Percentiles rank a stretch among this genome's conserved stretches.
These are phyloP conservation scores for Plecotus auritus DNA, from an alignment of 2,113 vertebrate species.

Conservation along the genomic window DNA sequence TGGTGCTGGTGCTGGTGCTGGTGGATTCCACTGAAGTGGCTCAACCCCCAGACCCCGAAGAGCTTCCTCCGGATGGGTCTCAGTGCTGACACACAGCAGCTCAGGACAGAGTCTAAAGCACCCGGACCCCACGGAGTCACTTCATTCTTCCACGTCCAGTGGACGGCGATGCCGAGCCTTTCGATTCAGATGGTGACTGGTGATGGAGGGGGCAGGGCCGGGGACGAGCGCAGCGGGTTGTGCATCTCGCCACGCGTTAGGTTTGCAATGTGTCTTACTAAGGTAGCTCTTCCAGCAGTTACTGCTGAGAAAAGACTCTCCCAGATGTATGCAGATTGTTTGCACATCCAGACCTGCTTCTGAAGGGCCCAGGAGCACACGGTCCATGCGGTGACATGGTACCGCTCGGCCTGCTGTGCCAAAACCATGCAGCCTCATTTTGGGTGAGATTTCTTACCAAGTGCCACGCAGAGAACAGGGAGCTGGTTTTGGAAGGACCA, in stretches of 20 bases:
- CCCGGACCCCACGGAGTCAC: constrained; percentile 86
- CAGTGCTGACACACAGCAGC: constrained; percentile 77
- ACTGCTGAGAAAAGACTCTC: constrained; percentile 88
- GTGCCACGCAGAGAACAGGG: constrained; percentile 42
- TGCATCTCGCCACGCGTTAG: constrained; percentile 88
- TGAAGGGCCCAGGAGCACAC: constrained; percentile 85
- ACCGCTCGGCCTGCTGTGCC: constrained; percentile 89
- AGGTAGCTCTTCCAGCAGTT: constrained; percentile 90
- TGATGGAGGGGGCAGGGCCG: constrained; percentile 85
- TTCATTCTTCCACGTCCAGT: constrained; percentile 87
- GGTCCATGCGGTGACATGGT: constrained; percentile 89
- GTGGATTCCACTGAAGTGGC: constrained; percentile 88
- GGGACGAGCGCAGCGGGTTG: constrained; percentile 90
- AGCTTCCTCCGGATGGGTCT: constrained; percentile 82
- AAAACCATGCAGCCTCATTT: constrained; percentile 89
- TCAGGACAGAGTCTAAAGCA: constrained; percentile 82
- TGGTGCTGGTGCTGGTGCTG: constrained; percentile 80
- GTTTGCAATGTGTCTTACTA: constrained; percentile 89
- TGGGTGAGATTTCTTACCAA: constrained; percentile 86
- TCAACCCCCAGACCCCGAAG: constrained; percentile 86
- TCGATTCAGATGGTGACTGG: constrained; percentile 85
- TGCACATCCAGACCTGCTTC: constrained; percentile 84
- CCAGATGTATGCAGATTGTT: constrained; percentile 91
- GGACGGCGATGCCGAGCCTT: constrained; percentile 86
- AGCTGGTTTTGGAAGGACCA: constrained; percentile 85